Conservation (phyloP, 2,888 invertebrate species). For the Machimus rusticus region DNA sequence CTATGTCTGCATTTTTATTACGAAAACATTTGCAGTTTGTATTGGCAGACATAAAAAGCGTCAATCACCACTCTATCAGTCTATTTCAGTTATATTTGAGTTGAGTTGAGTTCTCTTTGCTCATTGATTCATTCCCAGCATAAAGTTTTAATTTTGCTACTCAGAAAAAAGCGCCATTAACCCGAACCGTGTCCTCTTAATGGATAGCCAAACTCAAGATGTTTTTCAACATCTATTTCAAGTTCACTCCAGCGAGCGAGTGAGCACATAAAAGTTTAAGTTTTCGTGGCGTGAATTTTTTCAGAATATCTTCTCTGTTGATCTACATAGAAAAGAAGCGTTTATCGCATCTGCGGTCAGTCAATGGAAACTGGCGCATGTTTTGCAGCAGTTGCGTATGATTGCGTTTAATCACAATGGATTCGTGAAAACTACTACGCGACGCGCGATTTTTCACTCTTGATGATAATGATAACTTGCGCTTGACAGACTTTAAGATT, state of each 20-base stretch:
- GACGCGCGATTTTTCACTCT: background rate
- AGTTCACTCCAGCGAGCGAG: background rate
- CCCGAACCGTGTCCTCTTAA: background rate
- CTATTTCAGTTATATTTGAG: background rate
- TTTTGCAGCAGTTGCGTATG: background rate
- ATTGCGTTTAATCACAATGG: background rate
- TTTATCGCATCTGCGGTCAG: background rate
- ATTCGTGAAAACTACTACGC: background rate
- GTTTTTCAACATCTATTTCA: background rate
- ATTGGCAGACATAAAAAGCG: background rate
- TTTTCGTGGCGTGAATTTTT: background rate
- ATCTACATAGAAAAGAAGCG: background rate
- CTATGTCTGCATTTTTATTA: background rate
- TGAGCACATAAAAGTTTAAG: background rate
- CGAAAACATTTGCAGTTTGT: background rate
- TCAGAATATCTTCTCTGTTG: background rate
- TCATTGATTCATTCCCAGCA: background rate
- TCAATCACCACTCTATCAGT: background rate
- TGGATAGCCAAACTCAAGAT: background rate
- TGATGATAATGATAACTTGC: background rate
- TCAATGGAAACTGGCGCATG: background rate
- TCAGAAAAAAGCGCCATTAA: background rate
- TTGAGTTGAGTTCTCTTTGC: background rate
- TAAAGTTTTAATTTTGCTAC: background rate
- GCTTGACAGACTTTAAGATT: background rate